Evolutionary conservation across 2,797 vertebrate species (phyloP), one percentile per base, ranked within the genome.

Genomic region (Sebastes steindachneri): DNA sequence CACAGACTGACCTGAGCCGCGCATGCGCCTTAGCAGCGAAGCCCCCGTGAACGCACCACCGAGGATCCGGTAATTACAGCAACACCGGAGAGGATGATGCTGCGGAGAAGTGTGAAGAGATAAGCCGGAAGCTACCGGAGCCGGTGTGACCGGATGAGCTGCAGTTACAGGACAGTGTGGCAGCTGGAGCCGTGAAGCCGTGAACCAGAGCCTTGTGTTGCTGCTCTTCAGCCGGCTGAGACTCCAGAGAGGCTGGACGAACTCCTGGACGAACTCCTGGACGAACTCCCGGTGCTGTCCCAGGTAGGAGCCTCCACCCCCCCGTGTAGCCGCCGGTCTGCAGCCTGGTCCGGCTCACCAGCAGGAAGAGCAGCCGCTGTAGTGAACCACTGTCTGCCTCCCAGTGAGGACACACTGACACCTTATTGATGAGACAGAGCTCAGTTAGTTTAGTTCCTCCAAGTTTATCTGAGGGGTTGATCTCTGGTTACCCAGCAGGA

Each of bases 301-400:
- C 78, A 90, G 94, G 95, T 93, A 93, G 80, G 93, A 85, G 53
- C 15, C 71, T 31, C 29, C 10, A 35, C 9, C 5, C 17, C 3
- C n/a, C 33, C 6, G 57, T 17, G 31, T 0, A 4, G 26, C n/a
- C 55, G 21, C 54, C 23, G 2, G 28, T 11, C 12, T 45, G 9
- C 23, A 29, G 31, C 9, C 29, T 62, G 9, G 57, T 21, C 23
- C 29, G 41, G 9, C 37, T 48, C 14, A 11, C 4, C 2, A 23
- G 41, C 66, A 59, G 25, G 11, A 29, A 23, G 51, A 31, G 70
- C 57, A 19, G 17, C 17, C 21, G 14, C 7, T 29, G 15, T 29
- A 59, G 26, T 54, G 9, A 54, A 17, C 57, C 23, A 15, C 25
- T 28, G 55, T 58, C 25, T 58, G 55, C 14, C 11, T 14, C 25